These are phyloP conservation scores for Bothrops jararaca DNA, from an alignment of 2,113 vertebrate genomes.

Conservation along the genomic window DNA sequence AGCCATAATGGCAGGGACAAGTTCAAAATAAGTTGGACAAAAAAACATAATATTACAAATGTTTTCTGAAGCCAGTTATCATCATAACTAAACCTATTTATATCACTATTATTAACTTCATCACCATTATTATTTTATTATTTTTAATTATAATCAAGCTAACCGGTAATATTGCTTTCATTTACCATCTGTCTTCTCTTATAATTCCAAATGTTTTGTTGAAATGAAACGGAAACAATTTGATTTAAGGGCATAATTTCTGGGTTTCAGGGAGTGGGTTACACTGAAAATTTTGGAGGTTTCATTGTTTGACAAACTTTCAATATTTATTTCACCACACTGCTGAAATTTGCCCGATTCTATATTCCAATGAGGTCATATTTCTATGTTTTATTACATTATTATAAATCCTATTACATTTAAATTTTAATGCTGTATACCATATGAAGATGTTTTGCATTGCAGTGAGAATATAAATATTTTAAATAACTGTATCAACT, in stretches of 20 bases:
- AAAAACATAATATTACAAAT: background rate
- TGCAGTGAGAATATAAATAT: background rate
- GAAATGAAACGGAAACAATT: background rate
- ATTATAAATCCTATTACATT: background rate
- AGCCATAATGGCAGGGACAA: background rate
- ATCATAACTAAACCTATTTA: background rate
- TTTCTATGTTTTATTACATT: background rate
- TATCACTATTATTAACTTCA: background rate
- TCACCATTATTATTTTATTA: background rate
- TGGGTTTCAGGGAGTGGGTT: background rate
- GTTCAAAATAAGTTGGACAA: background rate
- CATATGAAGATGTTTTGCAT: background rate
- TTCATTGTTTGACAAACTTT: background rate
- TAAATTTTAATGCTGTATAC: background rate
- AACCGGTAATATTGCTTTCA: background rate
- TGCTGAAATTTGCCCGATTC: background rate
- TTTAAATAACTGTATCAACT: constrained; percentile 6
- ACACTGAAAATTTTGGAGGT: background rate
- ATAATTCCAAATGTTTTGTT: background rate
- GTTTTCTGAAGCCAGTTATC: background rate
- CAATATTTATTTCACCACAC: background rate
- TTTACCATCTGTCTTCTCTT: background rate
- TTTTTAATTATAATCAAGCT: background rate
- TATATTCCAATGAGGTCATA: background rate
- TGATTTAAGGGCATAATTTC: background rate